Conservation (phyloP, 2,888 invertebrate species). For the Watsonalla cultraria region DNA sequence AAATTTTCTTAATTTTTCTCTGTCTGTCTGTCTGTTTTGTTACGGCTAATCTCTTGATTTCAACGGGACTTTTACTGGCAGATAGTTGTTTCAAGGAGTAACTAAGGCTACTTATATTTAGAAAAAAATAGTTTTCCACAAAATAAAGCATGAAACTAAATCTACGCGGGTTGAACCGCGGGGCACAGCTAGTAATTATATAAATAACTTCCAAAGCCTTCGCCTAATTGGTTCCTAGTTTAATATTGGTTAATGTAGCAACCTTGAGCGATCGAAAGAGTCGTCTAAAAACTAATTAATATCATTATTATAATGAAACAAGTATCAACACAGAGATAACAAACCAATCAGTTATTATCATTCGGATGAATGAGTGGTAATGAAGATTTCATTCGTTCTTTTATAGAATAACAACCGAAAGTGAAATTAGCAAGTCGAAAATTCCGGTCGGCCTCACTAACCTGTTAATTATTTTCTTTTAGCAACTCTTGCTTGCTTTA, state of each 20-base stretch:
- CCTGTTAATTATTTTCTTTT: constrained; percentile 26
- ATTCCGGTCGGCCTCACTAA: constrained; percentile 29
- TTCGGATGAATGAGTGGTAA: constrained; percentile 13
- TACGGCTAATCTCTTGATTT: too few species aligned
- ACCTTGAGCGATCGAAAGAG: not conserved
- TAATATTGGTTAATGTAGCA: not conserved
- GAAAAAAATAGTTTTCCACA: too few species aligned
- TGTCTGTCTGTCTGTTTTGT: too few species aligned
- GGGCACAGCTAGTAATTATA: too few species aligned
- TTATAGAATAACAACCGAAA: constrained; percentile 29
- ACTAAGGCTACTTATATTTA: too few species aligned
- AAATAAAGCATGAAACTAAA: too few species aligned
- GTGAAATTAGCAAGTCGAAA: constrained; percentile 41
- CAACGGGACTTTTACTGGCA: too few species aligned
- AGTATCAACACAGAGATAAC: constrained; percentile 5
- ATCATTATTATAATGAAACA: not conserved
- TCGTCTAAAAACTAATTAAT: not conserved
- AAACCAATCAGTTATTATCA: constrained; percentile 20
- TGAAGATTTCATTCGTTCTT: constrained; percentile 18
- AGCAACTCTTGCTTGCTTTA: not conserved
- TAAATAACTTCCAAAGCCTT: not conserved
- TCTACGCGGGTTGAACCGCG: too few species aligned
- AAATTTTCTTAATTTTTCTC: too few species aligned
- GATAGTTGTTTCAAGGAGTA: too few species aligned
- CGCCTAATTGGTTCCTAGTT: not conserved